Evolutionary conservation across 1,140 invertebrate species (phyloP), one percentile per base, ranked within the genome.

Genomic region (Parapsyche elsis): DNA sequence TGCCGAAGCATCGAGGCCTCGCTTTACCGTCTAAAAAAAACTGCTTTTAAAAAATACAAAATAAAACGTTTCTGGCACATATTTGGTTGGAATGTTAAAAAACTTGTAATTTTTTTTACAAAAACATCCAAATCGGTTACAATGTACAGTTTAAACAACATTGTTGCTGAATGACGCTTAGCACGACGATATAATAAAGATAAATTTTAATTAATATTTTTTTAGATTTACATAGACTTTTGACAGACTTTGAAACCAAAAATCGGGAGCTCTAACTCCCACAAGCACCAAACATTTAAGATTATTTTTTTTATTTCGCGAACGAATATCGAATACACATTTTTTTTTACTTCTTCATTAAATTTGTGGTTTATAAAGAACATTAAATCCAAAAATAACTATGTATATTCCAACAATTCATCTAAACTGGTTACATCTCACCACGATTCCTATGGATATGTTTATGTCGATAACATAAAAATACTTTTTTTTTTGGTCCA

Each of bases 1-100:
- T 21, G 9, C 24, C 57, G 53, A 77, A 64, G 53, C 75, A 19
- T 64, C 75, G 75, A 77, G 38, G 57, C 57, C 44, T 77, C 81
- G 78, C 80, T 24, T 46, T 64, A 57, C 59, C 44, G 44, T 78
- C 76, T 67, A 82, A 80, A 82, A 59, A 61, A 80, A 82, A 80
- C 79, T 82, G 81, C 81, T 67, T 80, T 64, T 82, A 79, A 80
- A 82, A 82, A 82, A 82, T 82, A 82, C 81, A 82, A 87, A 87
- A 38, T 4, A 87, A 87, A 87, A 87, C 86, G 86, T 88, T 80
- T 83, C 87, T 88, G 87, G 87, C 87, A 88, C 87, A 87, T 87
- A 86, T 85, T 86, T 86, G 87, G 87, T 88, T 87, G 87, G 87
- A 87, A 87, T 87, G 87, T 87, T 87, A 85, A 81, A 77, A 77